phyloP scores from a whole-genome alignment of 2,797 vertebrate species.

The Rallus crepitans region DNA sequence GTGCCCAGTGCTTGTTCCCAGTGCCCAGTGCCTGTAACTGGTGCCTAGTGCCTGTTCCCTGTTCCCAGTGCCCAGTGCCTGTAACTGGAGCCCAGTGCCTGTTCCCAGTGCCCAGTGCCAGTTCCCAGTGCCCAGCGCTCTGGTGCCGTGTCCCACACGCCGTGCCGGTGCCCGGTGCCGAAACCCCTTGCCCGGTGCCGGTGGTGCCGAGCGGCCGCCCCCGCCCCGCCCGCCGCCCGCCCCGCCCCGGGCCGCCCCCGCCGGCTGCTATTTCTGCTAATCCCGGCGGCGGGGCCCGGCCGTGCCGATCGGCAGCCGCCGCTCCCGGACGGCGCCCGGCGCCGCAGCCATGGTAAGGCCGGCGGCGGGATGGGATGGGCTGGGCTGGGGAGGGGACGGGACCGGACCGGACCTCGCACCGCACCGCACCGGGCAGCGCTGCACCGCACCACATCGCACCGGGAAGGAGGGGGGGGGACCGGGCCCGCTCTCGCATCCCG shows the following conservation, averaged over 20 bases:
- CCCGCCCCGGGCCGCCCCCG: neutral
- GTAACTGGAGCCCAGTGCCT: too few species aligned
- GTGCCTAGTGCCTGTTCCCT: neutral
- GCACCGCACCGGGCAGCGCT: neutral
- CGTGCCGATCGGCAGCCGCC: constrained; percentile 1
- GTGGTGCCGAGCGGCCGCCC: neutral
- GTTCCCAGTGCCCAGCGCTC: too few species aligned
- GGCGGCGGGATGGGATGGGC: neutral
- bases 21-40: neutral
- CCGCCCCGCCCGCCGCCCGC: neutral
- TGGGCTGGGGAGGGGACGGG: too few species aligned
- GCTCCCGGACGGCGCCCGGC: constrained; percentile 27
- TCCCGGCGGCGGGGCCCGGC: constrained; percentile 33
- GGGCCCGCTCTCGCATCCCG: neutral
- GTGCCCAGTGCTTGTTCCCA: too few species aligned
- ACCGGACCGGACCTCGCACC: too few species aligned
- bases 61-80: too few species aligned
- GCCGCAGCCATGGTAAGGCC: constrained; percentile 48
- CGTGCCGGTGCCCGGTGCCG: neutral
- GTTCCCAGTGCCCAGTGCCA: too few species aligned
- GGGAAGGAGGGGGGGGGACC: neutral
- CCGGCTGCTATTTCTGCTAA: constrained; percentile 15
- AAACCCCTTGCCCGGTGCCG: neutral
- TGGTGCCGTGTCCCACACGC: too few species aligned
- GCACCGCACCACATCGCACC: neutral